These are phyloP conservation scores for Periophthalmodon schlosseri DNA, from an alignment of 2,113 vertebrate genomes.

Conservation along the genomic window DNA sequence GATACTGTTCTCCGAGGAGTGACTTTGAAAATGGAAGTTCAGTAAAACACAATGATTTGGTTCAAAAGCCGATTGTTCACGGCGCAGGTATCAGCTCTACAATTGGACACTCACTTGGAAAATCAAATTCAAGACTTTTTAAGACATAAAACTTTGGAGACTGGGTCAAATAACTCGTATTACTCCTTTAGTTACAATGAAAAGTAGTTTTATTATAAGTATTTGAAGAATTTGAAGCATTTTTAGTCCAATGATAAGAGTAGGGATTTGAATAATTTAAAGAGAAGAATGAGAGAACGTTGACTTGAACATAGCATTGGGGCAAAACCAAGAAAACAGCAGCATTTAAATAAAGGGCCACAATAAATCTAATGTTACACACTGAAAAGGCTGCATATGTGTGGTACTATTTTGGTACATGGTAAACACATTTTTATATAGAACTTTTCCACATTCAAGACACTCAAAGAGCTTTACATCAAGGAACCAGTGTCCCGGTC, in stretches of 20 bases:
- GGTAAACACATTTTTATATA: too few relatives aligned
- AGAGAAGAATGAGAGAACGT: too few relatives aligned
- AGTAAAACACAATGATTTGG: conserved; percentile 49
- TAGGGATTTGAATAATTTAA: not conserved
- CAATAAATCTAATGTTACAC: too few relatives aligned
- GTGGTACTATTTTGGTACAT: too few relatives aligned
- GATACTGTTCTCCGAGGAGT: conserved; percentile 37
- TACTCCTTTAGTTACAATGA: not conserved
- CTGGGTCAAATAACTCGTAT: not conserved
- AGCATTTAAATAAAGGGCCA: too few relatives aligned
- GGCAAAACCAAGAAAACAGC: too few relatives aligned
- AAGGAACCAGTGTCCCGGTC: too few relatives aligned
- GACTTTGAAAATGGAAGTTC: conserved; percentile 35
- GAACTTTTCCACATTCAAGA: too few relatives aligned
- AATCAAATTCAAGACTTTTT: conserved; percentile 9
- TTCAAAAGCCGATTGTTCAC: conserved; percentile 23
- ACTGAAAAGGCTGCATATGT: too few relatives aligned
- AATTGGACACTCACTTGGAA: conserved; percentile 1
- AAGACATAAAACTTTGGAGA: not conserved
- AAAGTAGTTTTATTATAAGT: not conserved
- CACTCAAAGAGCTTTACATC: too few relatives aligned
- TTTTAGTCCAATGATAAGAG: not conserved
- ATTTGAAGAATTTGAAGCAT: not conserved
- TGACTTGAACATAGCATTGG: too few relatives aligned
- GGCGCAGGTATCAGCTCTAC: conserved; percentile 4